Conservation (phyloP, 2,888 invertebrate species). For the Ectobius pallidus region DNA sequence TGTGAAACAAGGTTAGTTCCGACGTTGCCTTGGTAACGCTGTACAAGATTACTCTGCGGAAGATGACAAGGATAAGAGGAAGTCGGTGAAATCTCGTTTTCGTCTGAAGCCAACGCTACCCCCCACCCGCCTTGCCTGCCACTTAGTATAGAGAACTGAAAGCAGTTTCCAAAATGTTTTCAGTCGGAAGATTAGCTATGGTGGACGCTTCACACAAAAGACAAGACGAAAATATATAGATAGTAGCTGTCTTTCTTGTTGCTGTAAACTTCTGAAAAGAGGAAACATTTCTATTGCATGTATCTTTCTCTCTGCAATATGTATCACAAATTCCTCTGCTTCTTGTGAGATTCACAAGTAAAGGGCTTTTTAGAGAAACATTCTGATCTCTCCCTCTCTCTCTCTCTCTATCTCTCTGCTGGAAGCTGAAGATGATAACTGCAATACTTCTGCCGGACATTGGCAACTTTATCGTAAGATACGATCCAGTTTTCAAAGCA, state of each 20-base stretch:
- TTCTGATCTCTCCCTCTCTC: no score
- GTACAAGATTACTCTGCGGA: slow-evolving; percentile 20
- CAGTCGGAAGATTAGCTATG: slow-evolving; percentile 20
- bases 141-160: neutral
- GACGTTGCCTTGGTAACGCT: slow-evolving; percentile 22
- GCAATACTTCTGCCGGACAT: no score
- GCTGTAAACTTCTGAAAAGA: neutral
- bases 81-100: slow-evolving; percentile 24
- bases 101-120: neutral
- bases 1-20: slow-evolving; percentile 28
- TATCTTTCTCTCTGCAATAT: no score
- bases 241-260: slow-evolving; percentile 5
- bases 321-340: no score
- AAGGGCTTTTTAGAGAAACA: no score
- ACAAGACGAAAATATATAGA: slow-evolving; percentile 8
- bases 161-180: slow-evolving; percentile 24
- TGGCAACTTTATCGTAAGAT: no score
- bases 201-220: slow-evolving; percentile 11
- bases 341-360: no score
- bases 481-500: no score
- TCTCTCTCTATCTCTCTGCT: no score
- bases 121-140: neutral
- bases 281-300: neutral
- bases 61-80: slow-evolving; percentile 21
- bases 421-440: no score